Conservation (phyloP, 2,113 vertebrate species). For the Laticauda laticaudata region DNA sequence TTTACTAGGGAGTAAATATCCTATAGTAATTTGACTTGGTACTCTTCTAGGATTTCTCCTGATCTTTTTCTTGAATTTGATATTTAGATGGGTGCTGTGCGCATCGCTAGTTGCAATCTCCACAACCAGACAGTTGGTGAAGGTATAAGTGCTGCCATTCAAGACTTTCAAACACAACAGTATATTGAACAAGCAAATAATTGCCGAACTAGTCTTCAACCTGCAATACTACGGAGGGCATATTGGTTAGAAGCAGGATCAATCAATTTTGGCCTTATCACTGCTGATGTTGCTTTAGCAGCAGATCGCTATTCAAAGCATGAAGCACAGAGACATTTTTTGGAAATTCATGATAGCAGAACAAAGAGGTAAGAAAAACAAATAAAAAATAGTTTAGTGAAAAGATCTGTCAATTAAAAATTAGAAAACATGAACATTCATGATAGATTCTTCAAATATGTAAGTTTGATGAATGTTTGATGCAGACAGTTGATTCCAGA, state of each 20-base stretch:
- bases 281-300: constrained; percentile 91
- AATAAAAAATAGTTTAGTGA: background rate
- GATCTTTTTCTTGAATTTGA: background rate
- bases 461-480: background rate
- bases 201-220: constrained; percentile 77
- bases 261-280: constrained; percentile 88
- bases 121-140: constrained; percentile 96
- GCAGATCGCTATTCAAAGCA: constrained; percentile 92
- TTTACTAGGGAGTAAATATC: no score
- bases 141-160: constrained; percentile 90
- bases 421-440: background rate
- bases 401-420: background rate
- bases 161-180: constrained; percentile 88
- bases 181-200: constrained; percentile 86
- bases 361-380: constrained; percentile 82
- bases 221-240: constrained; percentile 82
- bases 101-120: constrained; percentile 93
- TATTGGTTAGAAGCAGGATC: constrained; percentile 96
- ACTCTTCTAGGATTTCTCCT: background rate
- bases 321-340: constrained; percentile 91
- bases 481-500: background rate
- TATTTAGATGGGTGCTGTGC: constrained; percentile 82
- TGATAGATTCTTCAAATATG: background rate
- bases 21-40: background rate
- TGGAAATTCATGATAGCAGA: constrained; percentile 88